phyloP scores from a whole-genome alignment of 2,113 vertebrate species.

The Elanus axillaris region DNA sequence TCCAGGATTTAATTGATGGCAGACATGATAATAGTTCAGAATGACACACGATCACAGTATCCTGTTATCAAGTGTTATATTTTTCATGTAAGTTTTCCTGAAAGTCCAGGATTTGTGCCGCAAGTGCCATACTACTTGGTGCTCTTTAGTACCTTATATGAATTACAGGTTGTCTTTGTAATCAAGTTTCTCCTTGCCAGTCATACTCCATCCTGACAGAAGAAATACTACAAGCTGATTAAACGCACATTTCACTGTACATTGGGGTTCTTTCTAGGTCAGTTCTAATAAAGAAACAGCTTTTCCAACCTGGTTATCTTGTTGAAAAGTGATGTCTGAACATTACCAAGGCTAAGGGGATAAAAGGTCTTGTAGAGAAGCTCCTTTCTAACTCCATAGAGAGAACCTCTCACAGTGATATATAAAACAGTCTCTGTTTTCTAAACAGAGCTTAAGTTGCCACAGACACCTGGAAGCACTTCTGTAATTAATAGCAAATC shows the following conservation, averaged over 20 bases:
- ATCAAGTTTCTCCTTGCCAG: neutral
- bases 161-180: neutral
- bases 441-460: neutral
- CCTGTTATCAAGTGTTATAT: neutral
- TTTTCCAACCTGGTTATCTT: neutral
- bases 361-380: neutral
- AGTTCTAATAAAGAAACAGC: neutral
- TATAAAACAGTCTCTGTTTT: neutral
- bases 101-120: neutral
- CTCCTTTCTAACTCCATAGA: neutral
- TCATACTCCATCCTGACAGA: neutral
- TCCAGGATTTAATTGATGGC: neutral
- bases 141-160: neutral
- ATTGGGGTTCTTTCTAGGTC: neutral
- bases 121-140: neutral
- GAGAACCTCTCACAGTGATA: neutral
- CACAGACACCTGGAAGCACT: neutral
- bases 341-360: neutral
- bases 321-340: neutral
- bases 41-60: neutral
- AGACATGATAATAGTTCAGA: neutral
- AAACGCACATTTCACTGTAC: neutral
- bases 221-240: neutral
- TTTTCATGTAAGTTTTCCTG: neutral
- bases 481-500: neutral